These are phyloP conservation scores for Melieria omissa DNA, from an alignment of 2,888 invertebrate genomes.

Conservation along the genomic window DNA sequence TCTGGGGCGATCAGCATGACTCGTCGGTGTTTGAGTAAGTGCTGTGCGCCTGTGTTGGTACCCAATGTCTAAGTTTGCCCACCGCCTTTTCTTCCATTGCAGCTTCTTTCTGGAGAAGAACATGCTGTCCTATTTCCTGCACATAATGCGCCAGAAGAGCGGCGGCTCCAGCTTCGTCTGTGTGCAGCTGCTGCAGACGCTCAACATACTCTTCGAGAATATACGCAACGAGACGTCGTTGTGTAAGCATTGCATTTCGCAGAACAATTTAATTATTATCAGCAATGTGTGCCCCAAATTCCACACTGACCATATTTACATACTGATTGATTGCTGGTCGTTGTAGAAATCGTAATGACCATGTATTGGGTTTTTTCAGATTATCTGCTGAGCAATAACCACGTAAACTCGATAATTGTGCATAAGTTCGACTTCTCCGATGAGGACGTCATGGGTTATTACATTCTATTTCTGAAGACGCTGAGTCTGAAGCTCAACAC, in stretches of 20 bases:
- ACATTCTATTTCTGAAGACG: constrained; percentile 98
- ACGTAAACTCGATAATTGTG: constrained; percentile 99
- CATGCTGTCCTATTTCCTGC: constrained; percentile 97
- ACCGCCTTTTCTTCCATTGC: constrained; percentile 59
- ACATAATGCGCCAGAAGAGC: constrained; percentile 97
- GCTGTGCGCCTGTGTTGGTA: neutral
- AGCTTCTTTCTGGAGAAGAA: constrained; percentile 99
- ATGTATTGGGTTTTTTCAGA: constrained; percentile 73
- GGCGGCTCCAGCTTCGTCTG: constrained; percentile 94
- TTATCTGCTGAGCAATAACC: constrained; percentile 98
- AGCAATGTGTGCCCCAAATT: no score
- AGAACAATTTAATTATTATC: neutral
- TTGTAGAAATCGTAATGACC: no score
- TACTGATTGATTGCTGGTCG: no score
- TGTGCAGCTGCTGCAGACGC: constrained; percentile 96
- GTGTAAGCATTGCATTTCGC: constrained; percentile 78
- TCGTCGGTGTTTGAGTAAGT: constrained; percentile 98
- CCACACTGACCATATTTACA: no score
- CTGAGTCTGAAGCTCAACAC: constrained; percentile 96
- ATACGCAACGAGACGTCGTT: constrained; percentile 98
- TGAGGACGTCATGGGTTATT: constrained; percentile 99
- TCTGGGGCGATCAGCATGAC: constrained; percentile 99
- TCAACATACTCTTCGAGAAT: constrained; percentile 99
- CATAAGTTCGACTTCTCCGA: constrained; percentile 99
- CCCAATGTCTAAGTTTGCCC: neutral